Percentiles rank a stretch among this genome's conserved stretches.
phyloP scores from a whole-genome alignment of 2,113 vertebrate species.

The Lycocorax pyrrhopterus region DNA sequence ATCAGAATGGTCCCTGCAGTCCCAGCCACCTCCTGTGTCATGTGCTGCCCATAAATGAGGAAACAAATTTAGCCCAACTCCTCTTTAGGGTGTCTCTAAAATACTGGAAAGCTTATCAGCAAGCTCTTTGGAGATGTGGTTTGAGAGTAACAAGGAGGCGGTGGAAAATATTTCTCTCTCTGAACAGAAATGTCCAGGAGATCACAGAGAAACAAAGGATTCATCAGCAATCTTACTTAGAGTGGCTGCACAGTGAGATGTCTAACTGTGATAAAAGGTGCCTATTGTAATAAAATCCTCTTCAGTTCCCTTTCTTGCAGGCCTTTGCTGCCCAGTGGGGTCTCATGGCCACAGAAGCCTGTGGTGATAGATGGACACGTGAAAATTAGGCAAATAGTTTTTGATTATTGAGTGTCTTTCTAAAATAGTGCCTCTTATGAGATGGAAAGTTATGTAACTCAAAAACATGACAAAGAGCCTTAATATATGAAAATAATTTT shows the following conservation, averaged over 20 bases:
- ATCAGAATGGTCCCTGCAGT: too few relatives aligned
- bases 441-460: not conserved
- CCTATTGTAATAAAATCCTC: not conserved
- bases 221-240: not conserved
- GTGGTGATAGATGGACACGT: not conserved
- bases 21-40: accelerated
- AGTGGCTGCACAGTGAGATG: not conserved
- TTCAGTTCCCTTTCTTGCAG: not conserved
- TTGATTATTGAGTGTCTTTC: not conserved
- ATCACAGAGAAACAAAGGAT: not conserved
- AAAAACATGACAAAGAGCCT: not conserved
- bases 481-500: not conserved
- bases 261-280: not conserved
- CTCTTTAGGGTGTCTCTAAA: not conserved
- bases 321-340: not conserved
- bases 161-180: not conserved
- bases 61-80: not conserved
- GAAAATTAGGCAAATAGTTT: not conserved
- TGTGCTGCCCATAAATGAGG: not conserved
- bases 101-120: not conserved
- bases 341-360: not conserved
- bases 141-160: not conserved
- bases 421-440: not conserved
- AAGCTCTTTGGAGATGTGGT: not conserved
- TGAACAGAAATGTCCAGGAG: not conserved